Conservation (phyloP, 2,888 invertebrate species). For the Pachliopta kotzebuea region DNA sequence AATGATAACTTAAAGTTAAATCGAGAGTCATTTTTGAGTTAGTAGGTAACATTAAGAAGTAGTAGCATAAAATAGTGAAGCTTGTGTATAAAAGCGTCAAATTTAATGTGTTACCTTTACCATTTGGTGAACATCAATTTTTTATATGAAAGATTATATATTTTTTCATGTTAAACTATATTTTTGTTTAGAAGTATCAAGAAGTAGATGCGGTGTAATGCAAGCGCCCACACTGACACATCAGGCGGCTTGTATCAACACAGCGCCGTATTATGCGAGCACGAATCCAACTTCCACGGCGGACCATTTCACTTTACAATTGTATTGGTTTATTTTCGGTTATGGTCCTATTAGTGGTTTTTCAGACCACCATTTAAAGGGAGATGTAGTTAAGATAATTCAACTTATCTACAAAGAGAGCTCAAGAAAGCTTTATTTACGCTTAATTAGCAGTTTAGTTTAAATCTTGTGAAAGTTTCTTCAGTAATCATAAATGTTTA, state of each 20-base stretch:
- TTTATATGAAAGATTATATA: no score
- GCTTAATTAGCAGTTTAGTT: background rate
- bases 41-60: no score
- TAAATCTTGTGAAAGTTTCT: background rate
- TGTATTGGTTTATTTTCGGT: background rate
- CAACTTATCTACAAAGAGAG: constrained; percentile 5
- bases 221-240: constrained; percentile 13
- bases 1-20: no score
- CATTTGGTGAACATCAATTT: no score
- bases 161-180: no score
- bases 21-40: no score
- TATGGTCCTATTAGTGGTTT: constrained; percentile 1
- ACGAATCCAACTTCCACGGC: constrained; percentile 14
- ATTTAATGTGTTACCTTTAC: no score
- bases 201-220: background rate
- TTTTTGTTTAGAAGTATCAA: constrained; percentile 11
- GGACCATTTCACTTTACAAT: background rate
- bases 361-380: background rate
- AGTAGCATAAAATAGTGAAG: no score
- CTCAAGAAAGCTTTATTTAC: background rate
- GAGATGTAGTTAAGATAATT: constrained; percentile 3
- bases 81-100: no score
- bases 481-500: background rate
- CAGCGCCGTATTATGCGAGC: constrained; percentile 21
- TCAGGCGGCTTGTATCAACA: constrained; percentile 22